A percentile compares a stretch with the other conserved stretches of the same genome.
These are phyloP conservation scores for Diplodus sargus DNA, from an alignment of 2,797 vertebrate species.

Conservation along the genomic window DNA sequence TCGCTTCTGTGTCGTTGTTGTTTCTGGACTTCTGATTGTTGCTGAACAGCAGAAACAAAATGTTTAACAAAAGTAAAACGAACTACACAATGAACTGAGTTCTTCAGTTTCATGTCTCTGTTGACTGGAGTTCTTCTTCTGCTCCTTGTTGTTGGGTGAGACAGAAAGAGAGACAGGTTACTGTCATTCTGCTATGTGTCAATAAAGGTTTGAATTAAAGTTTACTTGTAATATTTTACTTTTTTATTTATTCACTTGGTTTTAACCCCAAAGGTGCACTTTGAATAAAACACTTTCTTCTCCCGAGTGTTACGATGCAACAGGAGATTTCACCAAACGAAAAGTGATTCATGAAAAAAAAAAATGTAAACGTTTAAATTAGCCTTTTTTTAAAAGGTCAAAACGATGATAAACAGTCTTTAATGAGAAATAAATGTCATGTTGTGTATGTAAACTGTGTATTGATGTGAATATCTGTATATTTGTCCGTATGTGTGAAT, in stretches of 20 bases:
- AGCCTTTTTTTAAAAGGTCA: too few relatives aligned
- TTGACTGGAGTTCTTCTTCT: not conserved
- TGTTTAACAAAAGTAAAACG: not conserved
- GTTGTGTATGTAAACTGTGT: not conserved
- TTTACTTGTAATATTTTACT: not conserved
- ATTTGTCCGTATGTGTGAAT: not conserved
- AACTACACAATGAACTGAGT: not conserved
- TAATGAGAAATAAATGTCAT: not conserved
- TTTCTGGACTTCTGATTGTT: not conserved
- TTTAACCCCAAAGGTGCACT: not conserved
- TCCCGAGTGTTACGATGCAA: not conserved
- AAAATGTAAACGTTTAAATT: too few relatives aligned
- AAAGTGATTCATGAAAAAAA: not conserved
- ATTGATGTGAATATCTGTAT: slow-evolving; percentile 1
- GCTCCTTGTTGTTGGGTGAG: not conserved
- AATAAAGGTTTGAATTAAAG: slow-evolving; percentile 24
- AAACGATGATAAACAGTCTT: not conserved
- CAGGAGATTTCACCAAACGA: not conserved
- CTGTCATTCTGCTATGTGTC: slow-evolving; percentile 8
- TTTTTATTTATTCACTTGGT: too few relatives aligned
- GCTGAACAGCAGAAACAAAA: not conserved
- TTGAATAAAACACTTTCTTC: not conserved
- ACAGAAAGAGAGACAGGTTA: not conserved
- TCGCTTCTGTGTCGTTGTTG: not conserved
- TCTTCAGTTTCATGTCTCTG: not conserved